A percentile compares a stretch with the other conserved stretches of the same genome.
phyloP scores from a whole-genome alignment of 2,797 vertebrate species.

The Ammospiza maritima region DNA sequence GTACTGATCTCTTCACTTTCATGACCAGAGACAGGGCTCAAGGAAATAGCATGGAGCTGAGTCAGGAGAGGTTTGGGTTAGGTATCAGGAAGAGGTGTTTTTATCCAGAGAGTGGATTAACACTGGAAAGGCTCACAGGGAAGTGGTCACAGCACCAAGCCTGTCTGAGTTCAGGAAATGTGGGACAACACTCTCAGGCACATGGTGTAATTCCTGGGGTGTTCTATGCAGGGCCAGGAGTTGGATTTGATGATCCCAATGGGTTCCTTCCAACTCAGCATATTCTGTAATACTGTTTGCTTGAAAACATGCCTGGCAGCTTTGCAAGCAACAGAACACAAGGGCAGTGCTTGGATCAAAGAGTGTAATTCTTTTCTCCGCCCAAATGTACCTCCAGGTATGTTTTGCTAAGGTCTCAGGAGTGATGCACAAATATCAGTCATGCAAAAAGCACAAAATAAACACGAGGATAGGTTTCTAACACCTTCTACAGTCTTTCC shows the following conservation, averaged over 20 bases:
- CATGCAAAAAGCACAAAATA: background rate
- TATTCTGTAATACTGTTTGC: background rate
- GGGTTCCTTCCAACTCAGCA: background rate
- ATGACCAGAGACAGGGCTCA: background rate
- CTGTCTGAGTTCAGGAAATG: background rate
- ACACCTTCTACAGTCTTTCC: background rate
- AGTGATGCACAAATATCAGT: background rate
- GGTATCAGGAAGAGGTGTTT: background rate
- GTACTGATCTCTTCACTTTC: accelerated
- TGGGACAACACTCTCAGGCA: background rate
- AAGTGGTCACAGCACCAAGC: background rate
- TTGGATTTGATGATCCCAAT: background rate
- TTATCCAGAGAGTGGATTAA: background rate
- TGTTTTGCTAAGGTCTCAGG: background rate
- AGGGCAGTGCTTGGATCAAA: background rate
- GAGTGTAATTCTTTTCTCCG: background rate
- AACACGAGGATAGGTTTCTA: background rate
- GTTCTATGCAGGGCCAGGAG: background rate
- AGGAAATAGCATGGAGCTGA: background rate
- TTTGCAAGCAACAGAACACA: background rate
- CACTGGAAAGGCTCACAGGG: background rate
- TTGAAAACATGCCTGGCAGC: background rate
- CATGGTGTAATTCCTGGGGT: background rate
- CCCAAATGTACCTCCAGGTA: background rate
- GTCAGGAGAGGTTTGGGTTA: background rate